Conservation (phyloP, 2,113 vertebrate genomes). For the Toxotes chatareus region DNA sequence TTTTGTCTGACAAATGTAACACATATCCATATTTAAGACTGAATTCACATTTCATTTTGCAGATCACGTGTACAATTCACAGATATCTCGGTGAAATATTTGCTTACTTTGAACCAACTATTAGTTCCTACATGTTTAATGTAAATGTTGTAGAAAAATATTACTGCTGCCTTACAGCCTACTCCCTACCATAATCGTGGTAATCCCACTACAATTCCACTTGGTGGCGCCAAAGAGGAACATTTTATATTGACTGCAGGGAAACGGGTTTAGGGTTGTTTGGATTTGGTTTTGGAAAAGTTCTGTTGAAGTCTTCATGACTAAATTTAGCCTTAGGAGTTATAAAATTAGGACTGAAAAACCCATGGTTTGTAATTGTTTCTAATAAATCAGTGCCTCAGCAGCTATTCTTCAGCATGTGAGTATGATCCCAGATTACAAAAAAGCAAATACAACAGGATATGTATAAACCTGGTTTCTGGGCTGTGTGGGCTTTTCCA, state of each 20-base stretch:
- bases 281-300: not conserved
- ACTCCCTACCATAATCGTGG: not conserved
- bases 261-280: too few species aligned
- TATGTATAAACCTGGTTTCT: conserved; percentile 74
- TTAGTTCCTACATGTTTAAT: not conserved
- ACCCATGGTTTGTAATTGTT: not conserved
- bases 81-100: not conserved
- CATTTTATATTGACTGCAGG: not conserved
- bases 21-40: not conserved
- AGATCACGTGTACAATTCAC: not conserved
- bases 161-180: not conserved
- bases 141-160: not conserved
- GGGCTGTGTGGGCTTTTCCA: conserved; percentile 77
- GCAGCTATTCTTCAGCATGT: not conserved
- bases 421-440: not conserved
- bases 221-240: not conserved
- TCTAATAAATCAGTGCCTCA: not conserved
- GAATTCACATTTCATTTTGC: not conserved
- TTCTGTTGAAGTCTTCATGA: not conserved
- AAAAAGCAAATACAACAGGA: not conserved
- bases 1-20: too few species aligned
- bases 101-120: not conserved
- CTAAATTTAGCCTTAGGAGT: not conserved
- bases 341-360: not conserved
- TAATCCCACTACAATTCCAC: not conserved